Percentiles rank a stretch among this genome's conserved stretches.
phyloP scores from a whole-genome alignment of 2,888 invertebrate species.

The Rhimphoctona megacephalus region DNA sequence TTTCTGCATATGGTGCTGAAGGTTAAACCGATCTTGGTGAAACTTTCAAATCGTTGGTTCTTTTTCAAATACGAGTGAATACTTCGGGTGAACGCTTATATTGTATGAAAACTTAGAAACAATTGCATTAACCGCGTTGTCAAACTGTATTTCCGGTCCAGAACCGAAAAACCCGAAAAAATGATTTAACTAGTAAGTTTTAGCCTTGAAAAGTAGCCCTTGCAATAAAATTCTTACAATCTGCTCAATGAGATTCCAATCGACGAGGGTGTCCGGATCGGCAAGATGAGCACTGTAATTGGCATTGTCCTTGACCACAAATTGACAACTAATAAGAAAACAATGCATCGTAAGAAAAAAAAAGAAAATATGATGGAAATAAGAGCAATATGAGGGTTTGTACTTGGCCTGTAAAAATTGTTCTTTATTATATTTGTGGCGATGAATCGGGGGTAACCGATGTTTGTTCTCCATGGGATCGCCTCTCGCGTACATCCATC shows the following conservation, averaged over 20 bases:
- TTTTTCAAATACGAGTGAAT: not conserved
- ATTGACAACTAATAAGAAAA: conserved; percentile 92
- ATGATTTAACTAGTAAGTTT: not conserved
- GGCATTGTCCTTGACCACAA: conserved; percentile 93
- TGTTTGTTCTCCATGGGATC: conserved; percentile 80
- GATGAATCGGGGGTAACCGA: conserved; percentile 85
- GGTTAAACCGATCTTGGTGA: not conserved
- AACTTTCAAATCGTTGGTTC: not conserved
- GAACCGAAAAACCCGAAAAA: not conserved
- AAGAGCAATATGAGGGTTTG: conserved; percentile 60
- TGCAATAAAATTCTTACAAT: conserved; percentile 88
- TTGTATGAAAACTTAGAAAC: not conserved
- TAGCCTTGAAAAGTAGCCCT: not conserved
- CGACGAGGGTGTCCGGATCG: conserved; percentile 95
- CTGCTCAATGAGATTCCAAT: conserved; percentile 97
- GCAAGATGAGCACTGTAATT: conserved; percentile 92
- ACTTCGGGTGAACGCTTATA: not conserved
- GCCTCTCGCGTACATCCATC: conserved; percentile 76
- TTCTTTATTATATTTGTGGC: conserved; percentile 95
- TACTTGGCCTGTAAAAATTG: conserved; percentile 98
- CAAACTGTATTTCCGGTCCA: not conserved
- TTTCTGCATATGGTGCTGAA: not conserved
- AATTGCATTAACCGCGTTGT: not conserved
- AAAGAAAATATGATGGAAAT: not conserved
- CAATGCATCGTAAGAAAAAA: conserved; percentile 36